These are phyloP conservation scores for Sebastes elongatus DNA, from an alignment of 2,797 vertebrate species.

Conservation along the genomic window DNA sequence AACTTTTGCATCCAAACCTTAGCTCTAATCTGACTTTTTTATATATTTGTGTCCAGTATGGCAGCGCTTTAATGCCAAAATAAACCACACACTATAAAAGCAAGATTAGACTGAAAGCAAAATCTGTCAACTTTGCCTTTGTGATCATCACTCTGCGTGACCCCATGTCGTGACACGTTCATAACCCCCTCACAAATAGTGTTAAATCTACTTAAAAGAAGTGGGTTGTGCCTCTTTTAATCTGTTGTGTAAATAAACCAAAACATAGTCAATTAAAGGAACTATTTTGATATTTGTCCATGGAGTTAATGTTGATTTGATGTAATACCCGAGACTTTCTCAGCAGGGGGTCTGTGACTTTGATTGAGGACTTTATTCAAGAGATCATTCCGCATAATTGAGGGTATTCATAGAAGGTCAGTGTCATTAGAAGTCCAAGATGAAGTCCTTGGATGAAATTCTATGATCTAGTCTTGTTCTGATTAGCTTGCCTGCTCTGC, in stretches of 20 bases:
- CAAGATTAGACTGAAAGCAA: conserved; percentile 75
- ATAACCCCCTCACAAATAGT: conserved; percentile 61
- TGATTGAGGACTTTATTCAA: conserved; percentile 77
- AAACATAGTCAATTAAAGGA: conserved; percentile 69
- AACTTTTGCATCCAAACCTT: conserved; percentile 46
- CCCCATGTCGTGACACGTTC: conserved; percentile 68
- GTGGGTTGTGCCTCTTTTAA: conserved; percentile 53
- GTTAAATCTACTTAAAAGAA: conserved; percentile 63
- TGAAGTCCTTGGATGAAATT: conserved; percentile 53
- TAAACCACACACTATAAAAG: conserved; percentile 63
- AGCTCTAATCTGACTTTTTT: conserved; percentile 55
- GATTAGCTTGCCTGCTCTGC: conserved; percentile 53
- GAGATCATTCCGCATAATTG: conserved; percentile 72
- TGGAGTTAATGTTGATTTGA: conserved; percentile 54
- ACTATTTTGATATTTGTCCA: conserved; percentile 57
- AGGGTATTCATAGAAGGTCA: conserved; percentile 78
- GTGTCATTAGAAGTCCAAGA: conserved; percentile 70
- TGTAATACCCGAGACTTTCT: conserved; percentile 36
- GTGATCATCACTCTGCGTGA: conserved; percentile 57
- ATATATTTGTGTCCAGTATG: conserved; percentile 48
- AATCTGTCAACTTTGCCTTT: conserved; percentile 75
- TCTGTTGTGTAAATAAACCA: conserved; percentile 70
- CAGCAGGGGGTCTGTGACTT: conserved; percentile 56
- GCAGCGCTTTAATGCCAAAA: conserved; percentile 49
- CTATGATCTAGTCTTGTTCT: conserved; percentile 53